Base-by-base conservation (phyloP, 2,797 vertebrate species). In the Rhinophrynus dorsalis region DNA sequence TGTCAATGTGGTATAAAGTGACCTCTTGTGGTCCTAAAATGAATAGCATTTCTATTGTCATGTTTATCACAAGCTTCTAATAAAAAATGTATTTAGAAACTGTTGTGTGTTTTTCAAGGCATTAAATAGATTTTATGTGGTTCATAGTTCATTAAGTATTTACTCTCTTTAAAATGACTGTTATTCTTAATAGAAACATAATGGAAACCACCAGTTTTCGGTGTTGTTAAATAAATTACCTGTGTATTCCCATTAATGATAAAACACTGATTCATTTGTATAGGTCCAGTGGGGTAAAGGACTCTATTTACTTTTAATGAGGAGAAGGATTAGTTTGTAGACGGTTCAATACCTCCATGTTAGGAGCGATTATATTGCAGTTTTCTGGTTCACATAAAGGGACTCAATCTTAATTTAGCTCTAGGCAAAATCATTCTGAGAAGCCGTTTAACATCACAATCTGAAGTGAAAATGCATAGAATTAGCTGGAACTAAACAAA, bases 11-110 rank as follows among this genome's bases (percentile, higher is more conserved):
- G 40, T 55, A 24, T 38, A 13, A 23, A 50, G 68, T 38, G 68
- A 63, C 59, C 59, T 56, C 68, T 63, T 26, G 68, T 63, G 68
- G 68, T 40, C 23, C 35, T n/a, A 42, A 21, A 18, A 23, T 15
- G 6, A 47, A 71, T n/a, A 15, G 18, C 2, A 42, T 52, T 52
- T 52, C 13, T 12, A 52, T 30, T 32, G 13, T 26, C n/a, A n/a
- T n/a, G n/a, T n/a, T n/a, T n/a, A n/a, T n/a, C n/a, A n/a, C n/a
- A n/a, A n/a, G n/a, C n/a, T n/a, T n/a, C n/a, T n/a, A n/a, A n/a
- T n/a, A n/a, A n/a, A n/a, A n/a, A n/a, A n/a, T n/a, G n/a, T n/a
- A n/a, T n/a, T n/a, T n/a, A n/a, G n/a, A n/a, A n/a, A n/a, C n/a
- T n/a, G n/a, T n/a, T n/a, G n/a, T n/a, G n/a, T n/a, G n/a, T n/a